A percentile compares a stretch with the other conserved stretches of the same genome.
Evolutionary conservation across 2,113 vertebrate species (phyloP).

Genomic region (Elanoides forficatus): DNA sequence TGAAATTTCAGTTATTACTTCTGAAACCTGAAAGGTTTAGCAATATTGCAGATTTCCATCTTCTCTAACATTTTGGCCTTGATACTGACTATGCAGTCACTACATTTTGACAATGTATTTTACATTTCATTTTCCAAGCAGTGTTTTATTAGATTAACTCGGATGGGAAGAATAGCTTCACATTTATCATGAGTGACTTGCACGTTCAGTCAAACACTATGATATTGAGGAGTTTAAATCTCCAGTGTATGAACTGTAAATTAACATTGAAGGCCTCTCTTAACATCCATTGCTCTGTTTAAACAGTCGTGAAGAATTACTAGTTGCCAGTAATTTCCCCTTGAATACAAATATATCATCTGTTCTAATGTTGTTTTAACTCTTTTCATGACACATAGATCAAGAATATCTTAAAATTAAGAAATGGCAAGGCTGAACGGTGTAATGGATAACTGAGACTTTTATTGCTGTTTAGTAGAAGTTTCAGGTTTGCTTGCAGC

Average conservation of each 20-base stretch:
- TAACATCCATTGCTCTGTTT: slow-evolving; percentile 10
- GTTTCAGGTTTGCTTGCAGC: neutral
- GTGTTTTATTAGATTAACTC: slow-evolving; percentile 62
- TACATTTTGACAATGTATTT: neutral
- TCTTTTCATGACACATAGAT: neutral
- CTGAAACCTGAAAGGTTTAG: neutral
- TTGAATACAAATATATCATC: neutral
- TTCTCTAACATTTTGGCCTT: neutral
- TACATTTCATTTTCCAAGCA: neutral
- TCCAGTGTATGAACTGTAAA: neutral
- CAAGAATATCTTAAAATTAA: neutral
- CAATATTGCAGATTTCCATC: neutral
- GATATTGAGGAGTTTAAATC: slow-evolving; percentile 3
- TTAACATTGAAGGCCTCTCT: neutral
- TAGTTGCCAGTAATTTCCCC: neutral
- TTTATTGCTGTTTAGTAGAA: neutral
- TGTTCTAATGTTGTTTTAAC: neutral
- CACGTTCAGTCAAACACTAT: neutral
- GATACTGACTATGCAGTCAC: neutral
- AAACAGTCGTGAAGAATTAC: neutral
- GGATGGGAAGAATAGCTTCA: slow-evolving; percentile 17
- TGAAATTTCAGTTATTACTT: neutral
- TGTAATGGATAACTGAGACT: neutral
- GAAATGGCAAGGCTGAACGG: neutral
- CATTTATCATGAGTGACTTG: slow-evolving; percentile 14